A percentile compares a stretch with the other conserved stretches of the same genome.
Conservation (phyloP, 2,888 invertebrate genomes). For the Macrosoma leucophasiata region DNA sequence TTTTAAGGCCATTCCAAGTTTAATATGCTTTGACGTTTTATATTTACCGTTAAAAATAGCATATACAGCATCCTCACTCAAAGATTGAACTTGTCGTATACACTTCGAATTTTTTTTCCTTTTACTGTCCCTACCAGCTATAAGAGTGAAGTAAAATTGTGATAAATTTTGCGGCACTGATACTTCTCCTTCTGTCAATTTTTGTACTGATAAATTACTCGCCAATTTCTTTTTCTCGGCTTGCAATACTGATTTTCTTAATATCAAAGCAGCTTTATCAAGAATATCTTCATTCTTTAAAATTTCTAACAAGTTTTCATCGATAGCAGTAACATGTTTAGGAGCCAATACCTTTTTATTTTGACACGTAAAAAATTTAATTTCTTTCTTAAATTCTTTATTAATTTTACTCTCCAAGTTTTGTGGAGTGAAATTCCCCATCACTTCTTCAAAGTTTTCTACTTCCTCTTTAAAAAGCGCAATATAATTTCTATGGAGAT, state of each 20-base stretch:
- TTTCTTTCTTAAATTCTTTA: constrained; percentile 9
- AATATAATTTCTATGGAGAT: no score
- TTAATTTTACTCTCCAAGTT: neutral
- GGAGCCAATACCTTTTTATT: neutral
- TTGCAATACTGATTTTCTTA: neutral
- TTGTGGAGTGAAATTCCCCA: no score
- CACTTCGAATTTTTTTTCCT: constrained; percentile 19
- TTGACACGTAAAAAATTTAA: constrained; percentile 14
- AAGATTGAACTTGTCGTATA: constrained; percentile 20
- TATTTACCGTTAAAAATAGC: constrained; percentile 5
- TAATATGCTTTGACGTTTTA: constrained; percentile 14
- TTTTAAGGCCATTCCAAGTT: constrained; percentile 12
- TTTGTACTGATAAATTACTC: neutral
- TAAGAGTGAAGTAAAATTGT: constrained; percentile 22
- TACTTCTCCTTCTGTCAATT: constrained; percentile 10
- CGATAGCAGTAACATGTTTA: neutral
- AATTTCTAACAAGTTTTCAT: neutral
- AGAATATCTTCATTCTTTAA: neutral
- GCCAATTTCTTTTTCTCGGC: neutral
- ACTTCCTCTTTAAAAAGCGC: no score
- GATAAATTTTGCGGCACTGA: constrained; percentile 21
- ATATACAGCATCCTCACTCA: constrained; percentile 10
- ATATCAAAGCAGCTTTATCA: neutral
- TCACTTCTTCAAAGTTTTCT: no score
- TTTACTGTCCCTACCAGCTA: constrained; percentile 21